These are phyloP conservation scores for Zapus hudsonius DNA, from an alignment of 2,113 vertebrate genomes.

Conservation along the genomic window DNA sequence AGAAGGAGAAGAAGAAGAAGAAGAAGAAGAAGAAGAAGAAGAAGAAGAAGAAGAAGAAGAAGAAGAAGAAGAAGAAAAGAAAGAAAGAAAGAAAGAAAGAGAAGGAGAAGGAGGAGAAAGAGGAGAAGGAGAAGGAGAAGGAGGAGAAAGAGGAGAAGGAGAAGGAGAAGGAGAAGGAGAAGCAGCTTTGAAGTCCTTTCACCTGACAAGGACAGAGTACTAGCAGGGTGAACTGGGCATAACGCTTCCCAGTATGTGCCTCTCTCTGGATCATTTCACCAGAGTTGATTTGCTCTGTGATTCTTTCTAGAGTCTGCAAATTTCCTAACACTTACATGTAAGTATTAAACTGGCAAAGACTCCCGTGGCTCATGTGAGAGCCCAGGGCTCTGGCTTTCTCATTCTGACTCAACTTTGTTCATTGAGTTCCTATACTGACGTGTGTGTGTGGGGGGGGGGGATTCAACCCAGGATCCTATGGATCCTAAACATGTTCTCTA, in stretches of 20 bases:
- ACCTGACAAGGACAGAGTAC: not conserved
- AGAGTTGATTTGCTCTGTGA: not conserved
- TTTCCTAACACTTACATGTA: not conserved
- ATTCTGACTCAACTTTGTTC: not conserved
- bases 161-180: no score
- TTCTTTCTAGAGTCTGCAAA: not conserved
- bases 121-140: no score
- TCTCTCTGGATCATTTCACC: not conserved
- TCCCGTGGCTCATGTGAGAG: not conserved
- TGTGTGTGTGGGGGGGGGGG: no score
- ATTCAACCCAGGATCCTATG: no score
- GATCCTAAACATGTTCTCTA: not conserved
- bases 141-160: no score
- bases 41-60: no score
- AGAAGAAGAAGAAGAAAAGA: no score
- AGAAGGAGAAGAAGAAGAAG: no score
- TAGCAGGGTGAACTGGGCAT: not conserved
- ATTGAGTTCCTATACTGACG: not conserved
- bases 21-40: no score
- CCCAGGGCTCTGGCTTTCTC: not conserved
- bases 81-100: no score
- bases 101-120: no score
- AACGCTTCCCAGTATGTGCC: not conserved
- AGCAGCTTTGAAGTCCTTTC: no score
- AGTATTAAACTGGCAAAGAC: not conserved